Base-by-base conservation (phyloP, 1,140 invertebrate species). In the Branchinecta lindahli region DNA sequence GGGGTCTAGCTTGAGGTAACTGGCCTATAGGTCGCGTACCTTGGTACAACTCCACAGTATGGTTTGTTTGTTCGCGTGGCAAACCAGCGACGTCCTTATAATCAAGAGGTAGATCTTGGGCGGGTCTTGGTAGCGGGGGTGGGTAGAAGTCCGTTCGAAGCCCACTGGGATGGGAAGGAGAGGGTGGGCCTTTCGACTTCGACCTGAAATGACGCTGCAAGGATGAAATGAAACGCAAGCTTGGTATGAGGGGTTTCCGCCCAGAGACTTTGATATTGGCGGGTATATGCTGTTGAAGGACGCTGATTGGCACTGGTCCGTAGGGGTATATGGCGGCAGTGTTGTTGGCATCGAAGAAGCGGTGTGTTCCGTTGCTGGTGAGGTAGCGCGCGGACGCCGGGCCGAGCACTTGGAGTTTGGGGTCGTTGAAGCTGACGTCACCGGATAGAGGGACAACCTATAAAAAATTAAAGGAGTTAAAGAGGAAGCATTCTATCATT, bases 261-360 rank as follows among this genome's bases (percentile, higher is more conserved):
- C 18, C 18, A 3, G 69, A 68, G 45, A 72, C 71, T 72, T 69
- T 72, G 33, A 72, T 69, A 18, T 72, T 68, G 9, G 71, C 71
- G 6, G 70, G 70, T 45, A 71, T 46, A 46, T 72, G 68, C 45
- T 72, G 71, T 66, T 72, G 71, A 6, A 72, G 52, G 15, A 72
- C n/a, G 15, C 68, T 20, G 12, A 72, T 44, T 12, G 71, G 71
- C 7, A 72, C 68, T 44, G 68, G 67, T 5, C 71, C 71, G 66
- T 72, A 72, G 8, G 71, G 71, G 66, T 66, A 72, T 10, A 72
- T 66, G 45, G 45, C 46, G 8, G 47, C 45, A 15, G 65, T 70
- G 33, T 6, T 20, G 18, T 61, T 61, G 12, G 52, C 52, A 20
- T 61, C 52, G 18, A 20, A 61, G 18, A 61, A 15, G 12, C 52